These are phyloP conservation scores for Siderastrea siderea DNA, from an alignment of 92 coral and sea anemone genomes.

Conservation along the genomic window DNA sequence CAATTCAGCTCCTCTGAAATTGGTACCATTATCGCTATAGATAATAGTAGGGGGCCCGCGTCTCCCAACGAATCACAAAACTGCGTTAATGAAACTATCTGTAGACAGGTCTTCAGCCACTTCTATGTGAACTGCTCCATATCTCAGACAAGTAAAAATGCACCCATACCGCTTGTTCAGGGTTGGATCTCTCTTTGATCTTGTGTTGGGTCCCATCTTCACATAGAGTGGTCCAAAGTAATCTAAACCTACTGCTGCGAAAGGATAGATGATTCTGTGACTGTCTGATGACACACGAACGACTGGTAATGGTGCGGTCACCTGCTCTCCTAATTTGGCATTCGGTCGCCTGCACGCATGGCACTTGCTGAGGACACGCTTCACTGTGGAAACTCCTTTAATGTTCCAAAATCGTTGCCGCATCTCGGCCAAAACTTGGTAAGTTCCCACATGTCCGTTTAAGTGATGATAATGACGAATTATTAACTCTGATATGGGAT, in stretches of 20 bases:
- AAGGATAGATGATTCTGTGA: constrained; percentile 58
- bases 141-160: constrained; percentile 72
- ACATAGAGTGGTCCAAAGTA: constrained; percentile 71
- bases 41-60: constrained; percentile 65
- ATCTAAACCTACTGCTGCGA: constrained; percentile 76
- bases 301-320: constrained; percentile 66
- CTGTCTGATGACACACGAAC: constrained; percentile 72
- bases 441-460: constrained; percentile 67
- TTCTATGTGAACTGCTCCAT: constrained; percentile 73
- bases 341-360: constrained; percentile 59
- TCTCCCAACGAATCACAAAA: constrained; percentile 65
- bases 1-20: constrained; percentile 65
- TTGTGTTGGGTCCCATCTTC: constrained; percentile 63
- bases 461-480: constrained; percentile 37
- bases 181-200: constrained; percentile 54
- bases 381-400: constrained; percentile 53
- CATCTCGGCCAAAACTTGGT: constrained; percentile 56
- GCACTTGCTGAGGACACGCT: constrained; percentile 49
- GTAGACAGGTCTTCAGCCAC: constrained; percentile 64
- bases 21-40: constrained; percentile 73
- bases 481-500: constrained; percentile 43
- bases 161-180: constrained; percentile 69
- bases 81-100: constrained; percentile 66
- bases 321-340: too few species aligned
- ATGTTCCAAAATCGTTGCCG: constrained; percentile 65